Evolutionary conservation across 2,113 vertebrate species (phyloP).

Genomic region (human (Homo sapiens)): DNA sequence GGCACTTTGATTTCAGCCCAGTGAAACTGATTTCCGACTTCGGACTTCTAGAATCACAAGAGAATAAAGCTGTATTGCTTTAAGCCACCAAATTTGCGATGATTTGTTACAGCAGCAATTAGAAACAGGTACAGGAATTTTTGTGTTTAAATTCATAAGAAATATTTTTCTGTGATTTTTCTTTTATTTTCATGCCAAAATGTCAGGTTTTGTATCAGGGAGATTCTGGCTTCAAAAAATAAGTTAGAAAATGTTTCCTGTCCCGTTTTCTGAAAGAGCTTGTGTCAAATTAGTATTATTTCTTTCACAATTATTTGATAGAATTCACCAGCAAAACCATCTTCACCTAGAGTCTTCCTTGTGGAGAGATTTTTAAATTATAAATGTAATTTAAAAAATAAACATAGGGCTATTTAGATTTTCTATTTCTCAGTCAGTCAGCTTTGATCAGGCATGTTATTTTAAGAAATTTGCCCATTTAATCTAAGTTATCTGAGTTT

Average conservation of each 20-base stretch:
- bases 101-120: background rate
- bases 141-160: background rate
- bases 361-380: background rate
- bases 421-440: constrained; percentile 22
- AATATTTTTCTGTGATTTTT: background rate
- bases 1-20: background rate
- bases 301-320: background rate
- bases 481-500: background rate
- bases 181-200: background rate
- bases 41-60: background rate
- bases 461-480: background rate
- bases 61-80: background rate
- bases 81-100: background rate
- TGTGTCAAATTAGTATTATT: background rate
- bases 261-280: background rate
- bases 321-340: background rate
- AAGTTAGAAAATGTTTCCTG: background rate
- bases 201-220: background rate
- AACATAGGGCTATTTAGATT: background rate
- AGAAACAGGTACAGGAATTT: background rate
- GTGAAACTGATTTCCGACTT: background rate
- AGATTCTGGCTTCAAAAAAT: background rate
- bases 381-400: background rate
- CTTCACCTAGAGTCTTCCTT: background rate
- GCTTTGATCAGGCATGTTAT: background rate